Base-by-base conservation (phyloP, 2,888 invertebrate species). In the Reticulitermes lucifugus region DNA sequence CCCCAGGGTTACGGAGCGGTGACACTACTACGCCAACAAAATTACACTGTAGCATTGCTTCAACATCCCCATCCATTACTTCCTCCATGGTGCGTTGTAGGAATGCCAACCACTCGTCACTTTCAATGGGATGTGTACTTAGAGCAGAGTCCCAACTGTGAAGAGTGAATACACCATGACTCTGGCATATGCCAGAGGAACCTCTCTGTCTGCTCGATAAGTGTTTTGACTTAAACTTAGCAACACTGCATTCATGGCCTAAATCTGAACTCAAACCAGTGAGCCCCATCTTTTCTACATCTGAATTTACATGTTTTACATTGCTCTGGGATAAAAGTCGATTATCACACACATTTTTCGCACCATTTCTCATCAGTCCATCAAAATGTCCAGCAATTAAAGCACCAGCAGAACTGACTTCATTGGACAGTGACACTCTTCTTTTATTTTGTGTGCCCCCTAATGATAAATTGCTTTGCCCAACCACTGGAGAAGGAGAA, bases 101-200 rank as follows among this genome's bases (percentile, higher is more conserved):
- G 90, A 97, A 97, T 0, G 95, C 96, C 87, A 96, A 92, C 97
- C 97, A 97, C 90, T 97, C 97, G 87, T 97, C 97, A 87, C 96
- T 94, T 90, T 97, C 96, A 86, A 97, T 95, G 5, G 77, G 84
- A 22, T 83, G 55, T 46, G 46, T 41, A 71, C 22, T 29, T 70
- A 43, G 25, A 46, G 25, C 25, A 18, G 70, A 83, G 14, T 83
- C 35, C 82, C 82, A 83, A 46, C 71, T 43, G 29, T 70, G 70
- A 22, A 83, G 18, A 12, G 82, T 83, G 43, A 70, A 83, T 43
- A 41, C 46, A 18, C 70, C 46, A 60, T 25, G 65, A 83, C 82
- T 70, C 41, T 70, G 55, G 6, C 25, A 55, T n/a, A 79, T 14
- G 46, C 55, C 25, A 22, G 25, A 5, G 14, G 7, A 29, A 79